Conservation (phyloP, 2,113 vertebrate species). For the Poecilia latipinna region DNA sequence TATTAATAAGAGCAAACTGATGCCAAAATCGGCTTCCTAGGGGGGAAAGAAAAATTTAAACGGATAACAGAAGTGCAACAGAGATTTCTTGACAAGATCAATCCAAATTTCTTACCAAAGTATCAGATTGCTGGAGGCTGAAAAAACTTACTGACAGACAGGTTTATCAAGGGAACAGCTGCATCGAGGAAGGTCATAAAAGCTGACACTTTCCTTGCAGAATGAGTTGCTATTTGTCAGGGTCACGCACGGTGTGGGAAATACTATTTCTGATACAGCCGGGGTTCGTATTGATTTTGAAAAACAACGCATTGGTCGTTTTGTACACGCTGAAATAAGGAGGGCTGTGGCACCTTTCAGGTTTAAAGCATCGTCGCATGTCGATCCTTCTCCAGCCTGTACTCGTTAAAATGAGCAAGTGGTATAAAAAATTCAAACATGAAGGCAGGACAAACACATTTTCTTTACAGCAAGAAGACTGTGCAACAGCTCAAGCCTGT, state of each 20-base stretch:
- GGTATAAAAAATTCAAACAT: background rate
- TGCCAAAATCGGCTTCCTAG: background rate
- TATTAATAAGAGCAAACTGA: background rate
- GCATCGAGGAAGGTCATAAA: constrained; percentile 65
- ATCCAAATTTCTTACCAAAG: constrained; percentile 57
- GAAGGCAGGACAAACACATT: background rate
- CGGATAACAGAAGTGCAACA: constrained; percentile 5
- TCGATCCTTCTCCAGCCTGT: constrained; percentile 23
- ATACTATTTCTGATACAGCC: constrained; percentile 20
- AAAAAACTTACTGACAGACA: constrained; percentile 53
- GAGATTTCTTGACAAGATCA: constrained; percentile 58
- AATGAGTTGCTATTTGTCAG: constrained; percentile 66
- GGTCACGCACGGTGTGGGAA: constrained; percentile 44
- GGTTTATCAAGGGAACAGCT: constrained; percentile 67
- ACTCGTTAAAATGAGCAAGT: constrained; percentile 13
- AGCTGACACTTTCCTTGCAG: constrained; percentile 51
- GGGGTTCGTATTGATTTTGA: constrained; percentile 28
- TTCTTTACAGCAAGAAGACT: background rate
- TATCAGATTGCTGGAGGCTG: constrained; percentile 42
- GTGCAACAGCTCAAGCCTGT: background rate
- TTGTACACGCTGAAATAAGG: constrained; percentile 10
- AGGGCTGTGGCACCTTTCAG: constrained; percentile 5
- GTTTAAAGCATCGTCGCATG: constrained; percentile 1
- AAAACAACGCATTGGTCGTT: constrained; percentile 18
- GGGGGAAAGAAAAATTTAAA: background rate